Evolutionary conservation across 2,888 invertebrate genomes (phyloP).

Genomic region (Plebejus melissa): DNA sequence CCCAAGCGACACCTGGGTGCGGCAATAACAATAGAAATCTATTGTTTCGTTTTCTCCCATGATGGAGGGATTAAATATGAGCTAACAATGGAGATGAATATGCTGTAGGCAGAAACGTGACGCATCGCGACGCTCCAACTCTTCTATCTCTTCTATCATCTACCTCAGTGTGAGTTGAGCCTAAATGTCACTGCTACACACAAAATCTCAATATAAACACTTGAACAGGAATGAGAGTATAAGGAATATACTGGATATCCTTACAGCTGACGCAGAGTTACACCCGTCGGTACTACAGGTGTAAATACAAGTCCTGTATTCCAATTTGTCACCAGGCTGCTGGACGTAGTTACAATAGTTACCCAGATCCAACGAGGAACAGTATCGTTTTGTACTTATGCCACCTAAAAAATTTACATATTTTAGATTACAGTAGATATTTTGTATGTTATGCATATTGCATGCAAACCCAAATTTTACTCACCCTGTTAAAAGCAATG

Average conservation of each 20-base stretch:
- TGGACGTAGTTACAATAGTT: slow-evolving; percentile 93
- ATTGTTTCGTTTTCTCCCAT: no score
- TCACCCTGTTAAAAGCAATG: slow-evolving; percentile 7
- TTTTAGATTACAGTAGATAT: not conserved
- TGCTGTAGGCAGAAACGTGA: no score
- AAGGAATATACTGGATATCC: slow-evolving; percentile 44
- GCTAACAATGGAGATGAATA: no score
- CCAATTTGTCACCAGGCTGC: slow-evolving; percentile 90
- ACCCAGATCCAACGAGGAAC: slow-evolving; percentile 91
- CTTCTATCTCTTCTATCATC: no score
- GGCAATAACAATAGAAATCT: no score
- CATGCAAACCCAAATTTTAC: not conserved
- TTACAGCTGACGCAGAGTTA: slow-evolving; percentile 77
- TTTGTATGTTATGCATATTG: not conserved
- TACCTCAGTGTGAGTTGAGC: no score
- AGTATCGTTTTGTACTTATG: slow-evolving; percentile 91
- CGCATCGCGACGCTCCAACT: no score
- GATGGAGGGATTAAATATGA: no score
- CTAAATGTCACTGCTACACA: not conserved
- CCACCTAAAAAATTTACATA: slow-evolving; percentile 81
- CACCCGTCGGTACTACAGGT: slow-evolving; percentile 92
- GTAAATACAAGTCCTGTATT: slow-evolving; percentile 92
- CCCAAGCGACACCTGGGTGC: no score
- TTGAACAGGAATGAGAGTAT: slow-evolving; percentile 32
- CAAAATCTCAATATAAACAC: slow-evolving; percentile 34